Percentiles rank a stretch among this genome's conserved stretches.
These are phyloP conservation scores for Brachionus paranguensis DNA, from an alignment of 1,140 invertebrate species.

Conservation along the genomic window DNA sequence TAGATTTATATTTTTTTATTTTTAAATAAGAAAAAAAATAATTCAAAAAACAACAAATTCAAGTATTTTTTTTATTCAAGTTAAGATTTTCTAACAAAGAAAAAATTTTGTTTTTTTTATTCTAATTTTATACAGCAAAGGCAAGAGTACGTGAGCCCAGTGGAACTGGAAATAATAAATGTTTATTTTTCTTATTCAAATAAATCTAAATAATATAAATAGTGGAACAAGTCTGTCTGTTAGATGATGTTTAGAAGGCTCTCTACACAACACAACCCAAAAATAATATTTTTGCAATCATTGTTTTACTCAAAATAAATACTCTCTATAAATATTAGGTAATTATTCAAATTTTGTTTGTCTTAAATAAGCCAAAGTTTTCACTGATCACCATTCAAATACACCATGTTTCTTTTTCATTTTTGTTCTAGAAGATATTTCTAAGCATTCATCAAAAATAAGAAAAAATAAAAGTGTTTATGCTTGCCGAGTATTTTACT, in stretches of 20 bases:
- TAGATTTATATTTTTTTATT: neutral
- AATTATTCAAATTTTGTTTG: neutral
- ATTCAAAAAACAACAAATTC: neutral
- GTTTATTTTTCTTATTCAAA: conserved; percentile 33
- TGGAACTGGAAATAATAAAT: conserved; percentile 17
- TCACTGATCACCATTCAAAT: no score
- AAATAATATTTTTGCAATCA: neutral
- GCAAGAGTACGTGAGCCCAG: neutral
- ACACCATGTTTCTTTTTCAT: neutral
- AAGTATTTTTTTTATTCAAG: neutral
- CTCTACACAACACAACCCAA: neutral
- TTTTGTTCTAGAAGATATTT: neutral
- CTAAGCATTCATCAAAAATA: no score
- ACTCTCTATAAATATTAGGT: neutral
- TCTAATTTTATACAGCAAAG: neutral
- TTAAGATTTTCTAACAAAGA: neutral
- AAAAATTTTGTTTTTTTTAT: neutral
- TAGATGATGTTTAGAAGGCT: neutral
- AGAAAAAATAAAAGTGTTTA: no score
- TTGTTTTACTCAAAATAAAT: neutral
- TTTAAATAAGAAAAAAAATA: neutral
- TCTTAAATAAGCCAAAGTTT: no score
- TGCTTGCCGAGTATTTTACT: neutral
- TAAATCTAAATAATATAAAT: conserved; percentile 13
- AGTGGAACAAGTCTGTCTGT: neutral